Percentiles rank a stretch among this genome's conserved stretches.
Conservation (phyloP, 2,888 invertebrate species). For the Lapara coniferarum region DNA sequence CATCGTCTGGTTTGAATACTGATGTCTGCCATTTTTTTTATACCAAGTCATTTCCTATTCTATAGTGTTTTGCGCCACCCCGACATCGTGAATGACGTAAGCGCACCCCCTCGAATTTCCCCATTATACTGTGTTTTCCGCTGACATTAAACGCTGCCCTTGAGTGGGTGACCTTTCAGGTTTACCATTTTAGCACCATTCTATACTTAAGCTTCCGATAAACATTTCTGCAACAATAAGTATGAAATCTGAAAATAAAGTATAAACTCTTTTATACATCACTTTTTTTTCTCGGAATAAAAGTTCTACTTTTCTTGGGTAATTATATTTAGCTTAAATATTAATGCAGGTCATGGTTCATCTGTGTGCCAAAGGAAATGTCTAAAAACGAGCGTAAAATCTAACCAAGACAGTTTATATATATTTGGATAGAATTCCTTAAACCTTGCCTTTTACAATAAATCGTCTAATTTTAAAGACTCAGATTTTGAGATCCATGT, state of each 20-base stretch:
- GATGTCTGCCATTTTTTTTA: not conserved
- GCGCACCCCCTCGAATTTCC: slow-evolving; percentile 1
- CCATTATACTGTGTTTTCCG: not conserved
- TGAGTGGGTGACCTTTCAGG: slow-evolving; percentile 6
- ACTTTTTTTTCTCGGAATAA: too few relatives aligned
- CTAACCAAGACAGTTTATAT: too few relatives aligned
- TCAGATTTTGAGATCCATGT: too few relatives aligned
- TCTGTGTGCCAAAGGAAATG: too few relatives aligned
- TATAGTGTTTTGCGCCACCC: not conserved
- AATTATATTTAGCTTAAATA: too few relatives aligned
- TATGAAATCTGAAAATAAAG: not conserved
- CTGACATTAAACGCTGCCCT: slow-evolving; percentile 9
- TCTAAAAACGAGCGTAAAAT: too few relatives aligned
- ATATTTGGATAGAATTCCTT: too few relatives aligned
- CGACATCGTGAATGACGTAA: slow-evolving; percentile 3
- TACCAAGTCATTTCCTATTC: not conserved
- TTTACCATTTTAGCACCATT: not conserved
- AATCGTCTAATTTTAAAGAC: too few relatives aligned
- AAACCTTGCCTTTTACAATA: too few relatives aligned
- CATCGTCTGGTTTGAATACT: too few relatives aligned
- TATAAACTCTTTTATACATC: not conserved
- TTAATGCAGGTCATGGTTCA: too few relatives aligned
- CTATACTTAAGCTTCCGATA: not conserved
- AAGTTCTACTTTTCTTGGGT: too few relatives aligned
- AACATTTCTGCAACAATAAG: not conserved